phyloP scores from a whole-genome alignment of 2,888 invertebrate genomes.

The Drosophila nr. perissopoda region DNA sequence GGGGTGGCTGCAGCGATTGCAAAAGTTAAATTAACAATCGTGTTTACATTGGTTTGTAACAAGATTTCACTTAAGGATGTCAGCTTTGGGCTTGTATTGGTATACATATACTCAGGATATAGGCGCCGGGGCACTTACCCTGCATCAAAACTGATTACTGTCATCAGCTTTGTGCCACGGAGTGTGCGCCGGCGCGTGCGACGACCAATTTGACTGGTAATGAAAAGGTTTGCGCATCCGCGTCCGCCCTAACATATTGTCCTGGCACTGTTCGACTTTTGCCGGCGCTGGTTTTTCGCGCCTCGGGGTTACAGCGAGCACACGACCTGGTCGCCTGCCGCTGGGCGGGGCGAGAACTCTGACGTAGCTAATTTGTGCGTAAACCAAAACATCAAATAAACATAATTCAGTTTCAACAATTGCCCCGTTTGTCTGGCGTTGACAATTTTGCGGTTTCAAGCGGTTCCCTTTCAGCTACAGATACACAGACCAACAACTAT shows the following conservation, averaged over 20 bases:
- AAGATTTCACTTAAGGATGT: slow-evolving; percentile 85
- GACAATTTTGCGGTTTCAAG: slow-evolving; percentile 63
- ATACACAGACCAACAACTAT: slow-evolving; percentile 2
- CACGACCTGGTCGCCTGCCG: slow-evolving; percentile 65
- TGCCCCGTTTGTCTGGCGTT: slow-evolving; percentile 64
- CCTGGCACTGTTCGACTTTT: slow-evolving; percentile 67
- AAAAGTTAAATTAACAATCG: slow-evolving; percentile 83
- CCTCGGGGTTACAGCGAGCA: slow-evolving; percentile 81
- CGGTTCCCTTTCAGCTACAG: slow-evolving; percentile 41
- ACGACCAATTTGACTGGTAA: slow-evolving; percentile 75
- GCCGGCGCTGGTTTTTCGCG: slow-evolving; percentile 82
- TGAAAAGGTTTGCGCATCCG: slow-evolving; percentile 83
- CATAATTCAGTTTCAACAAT: slow-evolving; percentile 85
- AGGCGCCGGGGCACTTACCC: slow-evolving; percentile 57
- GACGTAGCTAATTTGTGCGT: slow-evolving; percentile 84
- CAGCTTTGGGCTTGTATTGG: slow-evolving; percentile 62
- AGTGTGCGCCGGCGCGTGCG: slow-evolving; percentile 71
- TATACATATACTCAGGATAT: slow-evolving; percentile 23
- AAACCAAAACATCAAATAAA: slow-evolving; percentile 82
- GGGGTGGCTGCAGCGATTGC: slow-evolving; percentile 52
- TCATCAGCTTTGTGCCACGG: slow-evolving; percentile 73
- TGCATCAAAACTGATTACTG: slow-evolving; percentile 84
- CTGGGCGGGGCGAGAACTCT: slow-evolving; percentile 61
- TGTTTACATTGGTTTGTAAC: slow-evolving; percentile 85
- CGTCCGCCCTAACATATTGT: slow-evolving; percentile 75